Evolutionary conservation across 1,140 invertebrate genomes (phyloP), one percentile per base, ranked within the genome.

Genomic region (Bombus consobrinus): DNA sequence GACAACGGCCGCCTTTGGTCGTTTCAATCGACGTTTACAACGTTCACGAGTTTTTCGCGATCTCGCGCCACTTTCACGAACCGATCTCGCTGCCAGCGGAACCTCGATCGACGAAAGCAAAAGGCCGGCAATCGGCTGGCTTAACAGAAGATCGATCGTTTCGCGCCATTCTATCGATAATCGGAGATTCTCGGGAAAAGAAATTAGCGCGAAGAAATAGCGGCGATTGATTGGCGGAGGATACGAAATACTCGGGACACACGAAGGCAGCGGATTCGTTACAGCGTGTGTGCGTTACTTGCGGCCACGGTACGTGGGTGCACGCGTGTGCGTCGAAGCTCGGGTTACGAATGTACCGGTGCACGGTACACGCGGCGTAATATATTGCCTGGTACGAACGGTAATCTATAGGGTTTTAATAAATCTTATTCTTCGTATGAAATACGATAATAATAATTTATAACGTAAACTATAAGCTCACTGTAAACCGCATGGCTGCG

Each of bases 361-460:
- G 83, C 78, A 81, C 83, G 73, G 81, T 83, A 81, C 89, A 57
- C 79, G 76, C 57, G 81, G 90, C 85, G 89, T 92, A 93, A 94
- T 94, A 91, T 93, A 94, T 92, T 91, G 87, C 85, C 90, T 81
- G 87, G 88, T 89, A 90, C 90, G 92, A 90, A 83, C 91, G 90
- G 84, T 92, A 94, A 94, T 94, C 90, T 93, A 93, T 94, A 93
- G 93, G 91, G 89, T 94, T 95, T 94, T 92, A 94, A 94, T 95
- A 94, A 95, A 94, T 95, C 94, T 94, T 93, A 94, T 94, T 94
- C 93, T 93, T 89, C 85, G 91, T 91, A 92, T 94, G 94, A 94
- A 94, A 95, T 94, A 95, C 93, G 93, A 92, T 94, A 95, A 94
- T 95, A 94, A 95, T 94, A 94, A 94, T 95, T 95, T 94, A 95